phyloP scores from a whole-genome alignment of 1,140 invertebrate genomes.

The Dysdera silvatica region DNA sequence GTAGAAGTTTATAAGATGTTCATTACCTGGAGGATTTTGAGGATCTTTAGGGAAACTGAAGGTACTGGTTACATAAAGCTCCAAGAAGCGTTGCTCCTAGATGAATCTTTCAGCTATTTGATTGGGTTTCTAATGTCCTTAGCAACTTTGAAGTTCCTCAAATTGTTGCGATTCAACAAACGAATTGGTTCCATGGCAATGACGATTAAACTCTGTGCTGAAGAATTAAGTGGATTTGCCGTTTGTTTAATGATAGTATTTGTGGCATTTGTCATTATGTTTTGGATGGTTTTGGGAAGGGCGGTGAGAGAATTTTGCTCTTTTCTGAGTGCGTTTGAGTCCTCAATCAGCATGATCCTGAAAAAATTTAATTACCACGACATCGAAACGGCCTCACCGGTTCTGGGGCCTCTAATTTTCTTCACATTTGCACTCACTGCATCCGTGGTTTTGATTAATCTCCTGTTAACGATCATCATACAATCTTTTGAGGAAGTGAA shows the following conservation, averaged over 20 bases:
- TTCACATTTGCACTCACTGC: slow-evolving; percentile 48
- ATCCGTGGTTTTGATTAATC: slow-evolving; percentile 51
- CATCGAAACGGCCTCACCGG: slow-evolving; percentile 42
- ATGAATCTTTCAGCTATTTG: slow-evolving; percentile 47
- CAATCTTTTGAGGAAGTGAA: slow-evolving; percentile 42
- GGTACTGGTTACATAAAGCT: slow-evolving; percentile 51
- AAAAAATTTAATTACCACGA: slow-evolving; percentile 49
- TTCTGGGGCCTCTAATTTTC: slow-evolving; percentile 47
- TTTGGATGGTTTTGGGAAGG: slow-evolving; percentile 47
- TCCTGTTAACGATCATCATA: slow-evolving; percentile 51
- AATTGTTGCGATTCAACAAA: slow-evolving; percentile 51
- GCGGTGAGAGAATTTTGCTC: slow-evolving; percentile 45
- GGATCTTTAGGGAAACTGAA: slow-evolving; percentile 44
- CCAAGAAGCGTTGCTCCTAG: slow-evolving; percentile 47
- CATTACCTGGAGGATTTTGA: slow-evolving; percentile 39
- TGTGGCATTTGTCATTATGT: slow-evolving; percentile 42
- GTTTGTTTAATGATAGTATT: slow-evolving; percentile 40
- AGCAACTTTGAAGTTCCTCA: slow-evolving; percentile 49
- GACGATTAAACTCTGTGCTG: slow-evolving; percentile 38
- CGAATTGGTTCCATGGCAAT: slow-evolving; percentile 45
- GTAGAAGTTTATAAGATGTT: slow-evolving; percentile 45
- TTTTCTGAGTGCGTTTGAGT: slow-evolving; percentile 45
- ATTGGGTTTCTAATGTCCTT: slow-evolving; percentile 49
- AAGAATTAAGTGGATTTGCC: slow-evolving; percentile 38
- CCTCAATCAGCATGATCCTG: slow-evolving; percentile 50